Evolutionary conservation across 2,797 vertebrate genomes (phyloP).

Genomic region (Myoxocephalus aenaeus): DNA sequence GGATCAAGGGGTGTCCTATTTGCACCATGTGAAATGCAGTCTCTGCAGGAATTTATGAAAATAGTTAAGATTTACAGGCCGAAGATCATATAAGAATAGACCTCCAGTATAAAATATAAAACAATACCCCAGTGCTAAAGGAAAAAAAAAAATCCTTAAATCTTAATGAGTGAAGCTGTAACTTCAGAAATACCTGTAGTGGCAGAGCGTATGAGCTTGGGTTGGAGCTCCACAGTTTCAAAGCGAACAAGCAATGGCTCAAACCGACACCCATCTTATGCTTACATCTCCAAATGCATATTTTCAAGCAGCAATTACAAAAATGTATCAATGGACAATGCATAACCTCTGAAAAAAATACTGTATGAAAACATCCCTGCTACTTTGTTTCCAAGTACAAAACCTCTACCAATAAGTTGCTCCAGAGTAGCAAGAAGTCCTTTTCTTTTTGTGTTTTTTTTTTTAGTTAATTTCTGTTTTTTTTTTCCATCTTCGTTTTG

Average conservation of each 20-base stretch:
- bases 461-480: conserved; percentile 69
- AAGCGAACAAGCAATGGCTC: conserved; percentile 78
- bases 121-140: conserved; percentile 73
- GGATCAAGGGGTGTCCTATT: conserved; percentile 48
- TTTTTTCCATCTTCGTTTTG: conserved; percentile 84
- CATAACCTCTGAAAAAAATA: conserved; percentile 99
- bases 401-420: conserved; percentile 99
- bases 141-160: conserved; percentile 69
- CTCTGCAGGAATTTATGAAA: conserved; percentile 78
- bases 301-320: conserved; percentile 99
- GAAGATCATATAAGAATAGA: conserved; percentile 77
- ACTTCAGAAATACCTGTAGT: conserved; percentile 72
- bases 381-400: conserved; percentile 99
- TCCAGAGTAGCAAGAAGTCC: conserved; percentile 99
- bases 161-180: conserved; percentile 74
- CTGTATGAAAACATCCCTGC: conserved; percentile 99
- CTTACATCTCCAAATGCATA: conserved; percentile 97
- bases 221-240: conserved; percentile 61
- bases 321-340: conserved; percentile 98
- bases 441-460: conserved; percentile 86
- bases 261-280: conserved; percentile 88
- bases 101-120: conserved; percentile 79
- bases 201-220: conserved; percentile 68
- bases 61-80: conserved; percentile 77
- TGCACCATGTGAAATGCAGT: conserved; percentile 76